Evolutionary conservation across 1,140 invertebrate genomes (phyloP).

Genomic region (Drosophila funebris): DNA sequence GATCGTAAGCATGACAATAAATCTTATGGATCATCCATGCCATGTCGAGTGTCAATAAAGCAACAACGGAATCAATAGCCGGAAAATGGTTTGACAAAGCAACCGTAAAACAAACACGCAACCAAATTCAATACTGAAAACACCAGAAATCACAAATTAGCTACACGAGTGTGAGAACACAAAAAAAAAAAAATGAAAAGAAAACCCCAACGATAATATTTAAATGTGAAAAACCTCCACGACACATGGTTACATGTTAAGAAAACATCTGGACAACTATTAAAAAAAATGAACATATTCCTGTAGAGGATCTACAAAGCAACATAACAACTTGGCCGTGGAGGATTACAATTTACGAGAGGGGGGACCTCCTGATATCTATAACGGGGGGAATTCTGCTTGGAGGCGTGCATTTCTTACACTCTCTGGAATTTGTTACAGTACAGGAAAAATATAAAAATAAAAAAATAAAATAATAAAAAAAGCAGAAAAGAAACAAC

Average conservation of each 20-base stretch:
- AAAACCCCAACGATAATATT: constrained; percentile 37
- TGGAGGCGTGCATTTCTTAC: constrained; percentile 52
- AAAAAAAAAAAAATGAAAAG: constrained; percentile 8
- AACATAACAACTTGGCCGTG: constrained; percentile 48
- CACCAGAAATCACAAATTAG: constrained; percentile 79
- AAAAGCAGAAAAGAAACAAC: neutral
- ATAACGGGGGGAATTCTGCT: constrained; percentile 43
- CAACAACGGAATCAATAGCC: constrained; percentile 65
- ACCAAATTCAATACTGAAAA: constrained; percentile 66
- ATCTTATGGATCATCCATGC: constrained; percentile 56
- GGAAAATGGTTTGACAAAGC: constrained; percentile 73
- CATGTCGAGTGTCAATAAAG: constrained; percentile 53
- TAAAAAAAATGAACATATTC: constrained; percentile 58
- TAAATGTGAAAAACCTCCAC: constrained; percentile 53
- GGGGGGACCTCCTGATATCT: constrained; percentile 34
- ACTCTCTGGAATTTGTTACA: constrained; percentile 69
- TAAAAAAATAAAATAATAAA: constrained; percentile 8
- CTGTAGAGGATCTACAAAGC: constrained; percentile 50
- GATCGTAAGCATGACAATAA: constrained; percentile 55
- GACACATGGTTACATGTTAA: constrained; percentile 61
- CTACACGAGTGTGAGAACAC: constrained; percentile 74
- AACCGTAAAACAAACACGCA: constrained; percentile 65
- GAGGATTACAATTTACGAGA: constrained; percentile 69
- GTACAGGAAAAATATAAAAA: constrained; percentile 6
- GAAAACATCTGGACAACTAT: constrained; percentile 69